Conservation (phyloP, 2,113 vertebrate species). For the Oostethus manadensis region DNA sequence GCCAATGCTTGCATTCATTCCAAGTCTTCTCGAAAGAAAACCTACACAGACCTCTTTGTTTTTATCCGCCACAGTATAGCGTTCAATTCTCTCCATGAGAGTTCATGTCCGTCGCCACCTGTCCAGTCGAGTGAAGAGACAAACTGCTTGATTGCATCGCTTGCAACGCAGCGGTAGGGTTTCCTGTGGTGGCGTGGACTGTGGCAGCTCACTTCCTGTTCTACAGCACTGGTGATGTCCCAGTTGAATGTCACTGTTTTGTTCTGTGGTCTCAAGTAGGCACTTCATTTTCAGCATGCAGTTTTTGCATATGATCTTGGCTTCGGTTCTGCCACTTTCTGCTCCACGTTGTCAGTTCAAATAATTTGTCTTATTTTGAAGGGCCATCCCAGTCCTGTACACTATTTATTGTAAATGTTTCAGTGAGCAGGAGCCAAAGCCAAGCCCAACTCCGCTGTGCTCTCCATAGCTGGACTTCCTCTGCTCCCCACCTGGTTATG, state of each 20-base stretch:
- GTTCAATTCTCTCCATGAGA: constrained; percentile 11
- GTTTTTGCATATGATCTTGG: constrained; percentile 12
- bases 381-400: constrained; percentile 14
- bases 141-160: constrained; percentile 47
- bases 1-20: constrained; percentile 53
- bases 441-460: constrained; percentile 23
- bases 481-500: constrained; percentile 15
- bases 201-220: constrained; percentile 64
- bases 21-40: constrained; percentile 36
- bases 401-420: constrained; percentile 28
- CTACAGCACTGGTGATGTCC: constrained; percentile 58
- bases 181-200: constrained; percentile 64
- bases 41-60: constrained; percentile 6
- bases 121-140: constrained; percentile 41
- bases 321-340: constrained; percentile 20
- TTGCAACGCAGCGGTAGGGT: constrained; percentile 47
- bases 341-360: constrained; percentile 25
- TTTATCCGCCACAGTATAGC: constrained; percentile 16
- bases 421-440: constrained; percentile 50
- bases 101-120: constrained; percentile 36
- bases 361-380: background rate
- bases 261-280: constrained; percentile 62
- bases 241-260: constrained; percentile 66
- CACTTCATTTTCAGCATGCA: constrained; percentile 57
- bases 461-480: constrained; percentile 7